These are phyloP conservation scores for Bombyx huttoni DNA, from an alignment of 2,888 invertebrate species.

Conservation along the genomic window DNA sequence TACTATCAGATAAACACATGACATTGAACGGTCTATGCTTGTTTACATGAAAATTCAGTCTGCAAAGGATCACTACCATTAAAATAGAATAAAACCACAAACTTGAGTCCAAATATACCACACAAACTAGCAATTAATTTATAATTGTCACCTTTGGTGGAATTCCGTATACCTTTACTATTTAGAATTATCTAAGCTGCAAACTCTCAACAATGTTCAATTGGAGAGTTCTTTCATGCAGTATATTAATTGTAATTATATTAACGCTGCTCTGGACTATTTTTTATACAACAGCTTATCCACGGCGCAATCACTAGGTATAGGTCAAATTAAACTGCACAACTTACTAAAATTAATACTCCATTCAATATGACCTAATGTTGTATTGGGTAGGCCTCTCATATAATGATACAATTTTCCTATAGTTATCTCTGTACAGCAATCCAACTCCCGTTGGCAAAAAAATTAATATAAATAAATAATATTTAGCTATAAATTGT, in stretches of 20 bases:
- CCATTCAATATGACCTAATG: not conserved
- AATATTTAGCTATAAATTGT: conserved; percentile 68
- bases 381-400: conserved; percentile 8
- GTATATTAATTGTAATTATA: conserved; percentile 1
- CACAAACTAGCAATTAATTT: conserved; percentile 28
- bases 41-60: conserved; percentile 1
- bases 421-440: conserved; percentile 64
- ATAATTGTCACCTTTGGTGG: conserved; percentile 51
- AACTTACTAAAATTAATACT: not conserved
- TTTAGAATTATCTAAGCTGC: conserved; percentile 43
- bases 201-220: conserved; percentile 21
- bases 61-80: conserved; percentile 3
- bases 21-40: conserved; percentile 3
- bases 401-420: conserved; percentile 30
- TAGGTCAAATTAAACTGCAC: not conserved
- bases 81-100: conserved; percentile 12
- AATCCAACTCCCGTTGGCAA: conserved; percentile 69
- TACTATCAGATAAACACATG: conserved; percentile 1
- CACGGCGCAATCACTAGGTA: not conserved
- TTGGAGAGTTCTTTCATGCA: conserved; percentile 13
- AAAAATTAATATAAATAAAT: conserved; percentile 61
- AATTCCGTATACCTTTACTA: conserved; percentile 59
- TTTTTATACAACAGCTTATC: not conserved
- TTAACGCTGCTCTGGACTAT: not conserved
- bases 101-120: not conserved